Percentiles rank a stretch among this genome's conserved stretches.
Evolutionary conservation across 2,888 invertebrate species (phyloP).

Genomic region (Pseudoips prasinana): DNA sequence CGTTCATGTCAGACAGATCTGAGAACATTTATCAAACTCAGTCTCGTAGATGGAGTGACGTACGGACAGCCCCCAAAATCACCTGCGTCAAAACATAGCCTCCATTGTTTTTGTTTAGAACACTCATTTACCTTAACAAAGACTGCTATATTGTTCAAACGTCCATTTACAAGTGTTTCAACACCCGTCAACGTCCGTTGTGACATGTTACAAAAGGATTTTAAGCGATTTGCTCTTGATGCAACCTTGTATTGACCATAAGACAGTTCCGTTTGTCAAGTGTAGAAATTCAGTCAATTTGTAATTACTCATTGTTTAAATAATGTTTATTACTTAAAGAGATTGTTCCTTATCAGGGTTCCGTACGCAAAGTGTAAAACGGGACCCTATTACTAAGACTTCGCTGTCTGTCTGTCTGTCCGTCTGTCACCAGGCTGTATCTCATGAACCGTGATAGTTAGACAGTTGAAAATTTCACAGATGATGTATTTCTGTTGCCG

Average conservation of each 20-base stretch:
- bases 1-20: slow-evolving; percentile 45
- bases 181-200: slow-evolving; percentile 66
- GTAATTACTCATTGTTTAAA: no score
- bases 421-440: no score
- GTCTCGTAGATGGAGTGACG: slow-evolving; percentile 46
- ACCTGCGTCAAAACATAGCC: slow-evolving; percentile 62
- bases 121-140: slow-evolving; percentile 58
- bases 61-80: slow-evolving; percentile 59
- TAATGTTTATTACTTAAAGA: no score
- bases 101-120: slow-evolving; percentile 67
- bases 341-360: no score
- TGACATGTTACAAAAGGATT: slow-evolving; percentile 62
- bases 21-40: slow-evolving; percentile 63
- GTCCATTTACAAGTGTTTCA: slow-evolving; percentile 65
- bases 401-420: no score
- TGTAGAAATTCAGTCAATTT: no score
- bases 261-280: no score
- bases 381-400: no score
- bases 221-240: slow-evolving; percentile 44
- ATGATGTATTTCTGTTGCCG: no score
- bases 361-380: no score
- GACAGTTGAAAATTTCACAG: no score
- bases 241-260: slow-evolving; percentile 52
- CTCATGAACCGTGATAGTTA: no score
- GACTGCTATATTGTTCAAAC: slow-evolving; percentile 57